These are phyloP conservation scores for Coracias cyanogaster DNA, from an alignment of 2,797 vertebrate genomes.

Conservation along the genomic window DNA sequence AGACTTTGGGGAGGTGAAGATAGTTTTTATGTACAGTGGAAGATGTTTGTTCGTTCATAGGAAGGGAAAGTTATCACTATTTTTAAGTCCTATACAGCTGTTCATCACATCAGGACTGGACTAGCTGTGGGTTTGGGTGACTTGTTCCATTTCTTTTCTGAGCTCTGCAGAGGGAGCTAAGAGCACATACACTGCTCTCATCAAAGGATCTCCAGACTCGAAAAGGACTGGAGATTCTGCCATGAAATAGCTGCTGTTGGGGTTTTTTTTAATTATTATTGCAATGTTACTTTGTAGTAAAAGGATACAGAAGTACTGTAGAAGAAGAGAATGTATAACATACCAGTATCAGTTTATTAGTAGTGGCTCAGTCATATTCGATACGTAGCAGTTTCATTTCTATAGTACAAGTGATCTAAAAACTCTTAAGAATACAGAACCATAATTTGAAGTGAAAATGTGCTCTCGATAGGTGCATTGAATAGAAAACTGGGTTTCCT, in stretches of 20 bases:
- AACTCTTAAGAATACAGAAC: not conserved
- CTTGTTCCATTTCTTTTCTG: not conserved
- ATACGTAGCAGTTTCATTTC: not conserved
- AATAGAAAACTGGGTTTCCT: not conserved
- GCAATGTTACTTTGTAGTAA: not conserved
- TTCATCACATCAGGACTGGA: not conserved
- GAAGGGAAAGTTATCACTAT: not conserved
- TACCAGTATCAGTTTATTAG: not conserved
- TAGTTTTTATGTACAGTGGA: not conserved
- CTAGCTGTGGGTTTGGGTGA: not conserved
- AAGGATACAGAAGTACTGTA: not conserved
- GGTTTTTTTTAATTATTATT: not conserved
- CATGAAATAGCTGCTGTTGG: not conserved
- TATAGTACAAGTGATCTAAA: not conserved
- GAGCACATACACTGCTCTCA: not conserved
- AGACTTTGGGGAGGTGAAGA: not conserved
- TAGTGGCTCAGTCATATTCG: not conserved
- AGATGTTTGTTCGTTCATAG: not conserved
- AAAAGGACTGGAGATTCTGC: not conserved
- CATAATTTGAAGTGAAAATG: not conserved
- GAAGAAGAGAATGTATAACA: not conserved
- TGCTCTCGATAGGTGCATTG: not conserved
- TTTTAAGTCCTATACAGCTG: not conserved
- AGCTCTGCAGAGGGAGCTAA: slow-evolving; percentile 55
- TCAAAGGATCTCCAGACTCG: not conserved